These are phyloP conservation scores for Venusia cambrica DNA, from an alignment of 2,888 invertebrate genomes.

Conservation along the genomic window DNA sequence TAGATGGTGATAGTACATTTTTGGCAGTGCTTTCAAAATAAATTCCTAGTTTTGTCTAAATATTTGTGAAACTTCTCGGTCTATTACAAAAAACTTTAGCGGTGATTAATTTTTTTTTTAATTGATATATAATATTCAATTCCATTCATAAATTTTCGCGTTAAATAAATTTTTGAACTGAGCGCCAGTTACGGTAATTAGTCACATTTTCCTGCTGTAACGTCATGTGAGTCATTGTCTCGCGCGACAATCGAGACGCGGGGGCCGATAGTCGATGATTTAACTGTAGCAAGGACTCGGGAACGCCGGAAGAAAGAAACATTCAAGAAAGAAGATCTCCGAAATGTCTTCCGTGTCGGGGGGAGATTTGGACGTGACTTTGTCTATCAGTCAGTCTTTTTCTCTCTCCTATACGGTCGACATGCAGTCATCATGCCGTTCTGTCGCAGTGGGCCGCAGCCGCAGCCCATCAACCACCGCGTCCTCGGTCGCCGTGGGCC, in stretches of 20 bases:
- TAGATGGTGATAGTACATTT: slow-evolving; percentile 47
- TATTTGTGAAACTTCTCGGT: slow-evolving; percentile 59
- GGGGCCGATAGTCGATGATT: slow-evolving; percentile 30
- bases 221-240: slow-evolving; percentile 52
- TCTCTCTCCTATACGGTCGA: slow-evolving; percentile 87
- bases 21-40: slow-evolving; percentile 44
- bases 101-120: slow-evolving; percentile 33
- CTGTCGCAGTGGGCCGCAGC: slow-evolving; percentile 22
- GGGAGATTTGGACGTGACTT: slow-evolving; percentile 86
- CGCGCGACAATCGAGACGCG: slow-evolving; percentile 18
- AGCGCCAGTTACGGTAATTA: slow-evolving; percentile 33
- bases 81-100: slow-evolving; percentile 53
- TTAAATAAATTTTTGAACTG: too few species aligned
- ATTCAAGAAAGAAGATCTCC: slow-evolving; percentile 16
- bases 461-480: slow-evolving; percentile 18
- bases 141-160: too few species aligned
- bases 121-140: slow-evolving; percentile 7
- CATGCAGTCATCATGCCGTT: slow-evolving; percentile 57
- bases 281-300: slow-evolving; percentile 46
- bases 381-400: slow-evolving; percentile 86
- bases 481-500: slow-evolving; percentile 21
- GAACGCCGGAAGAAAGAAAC: slow-evolving; percentile 32
- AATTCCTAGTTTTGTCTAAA: slow-evolving; percentile 29
- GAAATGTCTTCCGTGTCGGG: slow-evolving; percentile 79
- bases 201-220: slow-evolving; percentile 46